Conservation (phyloP, 1,140 invertebrate genomes). For the Acromyrmex echinatior region DNA sequence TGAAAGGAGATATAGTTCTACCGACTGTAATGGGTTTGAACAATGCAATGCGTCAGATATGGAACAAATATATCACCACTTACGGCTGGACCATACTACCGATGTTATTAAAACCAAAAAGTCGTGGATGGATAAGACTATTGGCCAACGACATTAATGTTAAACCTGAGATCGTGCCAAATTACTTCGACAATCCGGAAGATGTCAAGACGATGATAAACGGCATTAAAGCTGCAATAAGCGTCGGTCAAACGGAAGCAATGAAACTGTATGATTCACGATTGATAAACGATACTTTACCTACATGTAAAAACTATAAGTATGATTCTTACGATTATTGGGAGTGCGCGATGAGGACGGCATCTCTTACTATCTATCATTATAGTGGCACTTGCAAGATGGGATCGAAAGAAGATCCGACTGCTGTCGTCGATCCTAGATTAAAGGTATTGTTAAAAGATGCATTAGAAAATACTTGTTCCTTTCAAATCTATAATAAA, state of each 20-base stretch:
- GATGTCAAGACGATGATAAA: slow-evolving; percentile 89
- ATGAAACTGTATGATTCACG: slow-evolving; percentile 88
- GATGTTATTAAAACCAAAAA: slow-evolving; percentile 92
- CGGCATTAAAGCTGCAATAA: slow-evolving; percentile 88
- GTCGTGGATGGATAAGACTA: slow-evolving; percentile 90
- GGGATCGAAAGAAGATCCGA: slow-evolving; percentile 90
- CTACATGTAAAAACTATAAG: slow-evolving; percentile 89
- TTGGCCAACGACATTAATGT: slow-evolving; percentile 89
- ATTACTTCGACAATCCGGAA: slow-evolving; percentile 90
- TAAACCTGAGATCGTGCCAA: slow-evolving; percentile 94
- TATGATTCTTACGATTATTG: slow-evolving; percentile 91
- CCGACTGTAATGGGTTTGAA: slow-evolving; percentile 86
- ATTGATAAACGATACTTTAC: slow-evolving; percentile 88
- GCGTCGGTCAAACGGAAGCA: slow-evolving; percentile 87
- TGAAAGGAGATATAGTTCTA: slow-evolving; percentile 87
- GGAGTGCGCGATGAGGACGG: slow-evolving; percentile 90
- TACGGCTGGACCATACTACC: slow-evolving; percentile 90
- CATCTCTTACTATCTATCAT: slow-evolving; percentile 92
- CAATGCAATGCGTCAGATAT: slow-evolving; percentile 85
- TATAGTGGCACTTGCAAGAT: slow-evolving; percentile 95
- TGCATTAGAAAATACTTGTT: not conserved
- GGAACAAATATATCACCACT: slow-evolving; percentile 85
- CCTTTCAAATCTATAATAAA: not conserved
- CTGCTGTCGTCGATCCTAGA: slow-evolving; percentile 91
- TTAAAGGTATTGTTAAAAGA: slow-evolving; percentile 82